Evolutionary conservation across 2,113 vertebrate genomes (phyloP).

Genomic region (Rhabdornis inornatus): DNA sequence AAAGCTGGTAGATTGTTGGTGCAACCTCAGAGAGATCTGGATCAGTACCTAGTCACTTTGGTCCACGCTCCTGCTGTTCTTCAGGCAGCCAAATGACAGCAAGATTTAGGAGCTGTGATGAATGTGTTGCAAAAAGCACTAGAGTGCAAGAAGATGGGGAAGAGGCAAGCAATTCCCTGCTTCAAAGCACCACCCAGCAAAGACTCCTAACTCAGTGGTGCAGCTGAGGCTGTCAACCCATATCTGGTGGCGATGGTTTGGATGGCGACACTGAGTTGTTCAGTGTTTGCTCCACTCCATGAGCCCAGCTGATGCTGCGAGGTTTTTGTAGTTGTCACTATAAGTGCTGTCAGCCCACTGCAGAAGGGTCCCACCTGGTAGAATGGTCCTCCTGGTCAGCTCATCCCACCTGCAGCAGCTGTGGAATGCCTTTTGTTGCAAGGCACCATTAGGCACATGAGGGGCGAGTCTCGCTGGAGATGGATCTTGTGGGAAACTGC

Average conservation of each 20-base stretch:
- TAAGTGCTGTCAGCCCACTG: background rate
- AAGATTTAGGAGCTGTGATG: background rate
- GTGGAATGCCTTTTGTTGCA: background rate
- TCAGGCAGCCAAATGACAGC: background rate
- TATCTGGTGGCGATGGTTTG: background rate
- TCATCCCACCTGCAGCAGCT: background rate
- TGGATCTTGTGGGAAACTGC: background rate
- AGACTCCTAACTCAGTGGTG: background rate
- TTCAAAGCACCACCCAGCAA: background rate
- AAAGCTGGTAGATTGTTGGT: background rate
- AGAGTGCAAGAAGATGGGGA: background rate
- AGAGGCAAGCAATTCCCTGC: background rate
- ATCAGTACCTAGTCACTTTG: background rate
- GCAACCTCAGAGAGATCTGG: background rate
- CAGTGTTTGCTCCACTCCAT: background rate
- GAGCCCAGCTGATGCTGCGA: background rate
- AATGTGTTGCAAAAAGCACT: background rate
- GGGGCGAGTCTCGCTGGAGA: fast-evolving
- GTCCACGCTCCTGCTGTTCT: background rate
- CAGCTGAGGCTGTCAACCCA: background rate
- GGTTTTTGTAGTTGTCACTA: fast-evolving
- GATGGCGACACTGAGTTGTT: background rate
- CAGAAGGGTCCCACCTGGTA: fast-evolving
- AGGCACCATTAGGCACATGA: background rate
- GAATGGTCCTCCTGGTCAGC: fast-evolving